phyloP scores from a whole-genome alignment of 2,113 vertebrate species.

The Eptesicus fuscus region DNA sequence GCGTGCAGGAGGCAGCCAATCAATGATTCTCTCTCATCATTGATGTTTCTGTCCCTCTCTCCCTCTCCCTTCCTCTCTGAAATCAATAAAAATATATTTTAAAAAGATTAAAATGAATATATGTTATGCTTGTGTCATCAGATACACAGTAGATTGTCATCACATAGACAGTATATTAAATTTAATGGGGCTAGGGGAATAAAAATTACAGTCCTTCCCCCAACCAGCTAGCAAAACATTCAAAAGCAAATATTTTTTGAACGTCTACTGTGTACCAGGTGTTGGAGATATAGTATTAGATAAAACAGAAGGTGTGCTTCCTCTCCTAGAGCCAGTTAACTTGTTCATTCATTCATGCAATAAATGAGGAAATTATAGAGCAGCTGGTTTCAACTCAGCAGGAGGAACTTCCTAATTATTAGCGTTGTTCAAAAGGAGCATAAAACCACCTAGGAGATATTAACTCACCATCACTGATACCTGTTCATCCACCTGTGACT shows the following conservation, averaged over 20 bases:
- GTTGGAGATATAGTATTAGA: background rate
- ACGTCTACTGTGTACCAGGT: background rate
- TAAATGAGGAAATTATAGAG: constrained; percentile 45
- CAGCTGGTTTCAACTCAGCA: constrained; percentile 34
- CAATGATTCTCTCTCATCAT: too few species aligned
- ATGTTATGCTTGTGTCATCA: background rate
- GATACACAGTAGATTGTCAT: background rate
- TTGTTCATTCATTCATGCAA: constrained; percentile 37
- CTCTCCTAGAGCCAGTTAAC: background rate
- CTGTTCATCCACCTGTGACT: background rate
- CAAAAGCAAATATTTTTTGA: background rate
- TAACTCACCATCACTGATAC: background rate
- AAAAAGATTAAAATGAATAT: background rate
- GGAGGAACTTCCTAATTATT: constrained; percentile 46
- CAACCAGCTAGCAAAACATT: background rate
- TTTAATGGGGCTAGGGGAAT: background rate
- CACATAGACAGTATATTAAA: background rate
- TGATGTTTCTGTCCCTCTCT: too few species aligned
- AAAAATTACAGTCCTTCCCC: background rate
- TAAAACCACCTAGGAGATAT: constrained; percentile 8
- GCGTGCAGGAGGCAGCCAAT: too few species aligned
- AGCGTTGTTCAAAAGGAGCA: constrained; percentile 34
- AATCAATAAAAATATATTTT: too few species aligned
- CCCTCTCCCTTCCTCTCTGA: too few species aligned
- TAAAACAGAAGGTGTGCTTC: background rate